Percentiles rank a stretch among this genome's conserved stretches.
These are phyloP conservation scores for Pardosa pseudoannulata DNA, from an alignment of 2,888 invertebrate species.

Conservation along the genomic window DNA sequence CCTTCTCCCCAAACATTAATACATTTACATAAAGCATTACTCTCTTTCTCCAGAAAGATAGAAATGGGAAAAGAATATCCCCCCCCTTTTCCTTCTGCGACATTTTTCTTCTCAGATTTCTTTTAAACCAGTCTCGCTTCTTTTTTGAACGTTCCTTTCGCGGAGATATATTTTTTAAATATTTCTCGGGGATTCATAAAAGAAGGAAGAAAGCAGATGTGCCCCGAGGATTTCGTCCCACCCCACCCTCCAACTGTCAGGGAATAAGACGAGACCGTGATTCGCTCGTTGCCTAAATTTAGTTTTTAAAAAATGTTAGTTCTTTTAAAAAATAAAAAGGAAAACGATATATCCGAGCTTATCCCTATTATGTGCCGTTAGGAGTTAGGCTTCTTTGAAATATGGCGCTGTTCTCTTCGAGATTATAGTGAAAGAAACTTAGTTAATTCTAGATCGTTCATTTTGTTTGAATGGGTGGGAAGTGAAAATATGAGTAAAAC, in stretches of 20 bases:
- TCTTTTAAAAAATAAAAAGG: no score
- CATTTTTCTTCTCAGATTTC: slow-evolving; percentile 4
- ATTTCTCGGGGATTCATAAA: background rate
- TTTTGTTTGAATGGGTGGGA: no score
- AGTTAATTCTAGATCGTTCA: no score
- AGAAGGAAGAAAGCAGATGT: background rate
- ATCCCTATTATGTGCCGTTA: no score
- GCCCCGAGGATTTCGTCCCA: background rate
- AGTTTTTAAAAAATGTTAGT: no score
- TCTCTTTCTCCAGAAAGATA: background rate
- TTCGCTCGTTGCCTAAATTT: no score
- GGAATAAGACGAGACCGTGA: no score
- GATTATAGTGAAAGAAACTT: no score
- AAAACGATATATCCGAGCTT: no score
- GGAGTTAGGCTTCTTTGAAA: no score
- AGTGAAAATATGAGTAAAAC: no score
- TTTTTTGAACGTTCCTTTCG: background rate
- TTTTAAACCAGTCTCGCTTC: background rate
- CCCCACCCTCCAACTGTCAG: background rate
- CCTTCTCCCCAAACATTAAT: background rate
- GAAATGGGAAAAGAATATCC: background rate
- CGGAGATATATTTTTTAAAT: background rate
- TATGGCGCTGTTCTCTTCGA: no score
- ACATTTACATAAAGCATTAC: background rate
- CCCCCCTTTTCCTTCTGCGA: background rate